Evolutionary conservation across 2,888 invertebrate genomes (phyloP), one percentile per base, ranked within the genome.

Genomic region (Desoria tigrina): DNA sequence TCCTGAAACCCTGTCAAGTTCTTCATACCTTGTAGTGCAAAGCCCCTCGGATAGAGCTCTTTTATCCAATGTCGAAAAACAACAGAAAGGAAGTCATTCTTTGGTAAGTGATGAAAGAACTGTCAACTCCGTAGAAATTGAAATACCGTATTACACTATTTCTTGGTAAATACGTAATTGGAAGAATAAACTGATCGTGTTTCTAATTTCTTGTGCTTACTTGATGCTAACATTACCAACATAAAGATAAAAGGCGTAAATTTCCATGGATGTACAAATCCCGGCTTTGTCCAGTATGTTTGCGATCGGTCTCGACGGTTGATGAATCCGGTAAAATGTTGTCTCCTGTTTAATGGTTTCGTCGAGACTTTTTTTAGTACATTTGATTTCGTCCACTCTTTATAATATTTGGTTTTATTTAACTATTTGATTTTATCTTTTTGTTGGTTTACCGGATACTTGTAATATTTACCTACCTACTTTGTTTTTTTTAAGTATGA

Each of bases 221-320:
- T 56, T 68, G 61, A 55, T 65, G 61, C 42, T 63, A 66, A 59
- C 32, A 42, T 65, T n/a, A 57, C 42, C 60, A 62, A 57, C 66
- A 42, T 56, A 65, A 65, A 94, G 93, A 90, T 92, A 86, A 94
- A 94, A 86, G 93, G 94, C 84, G 87, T 93, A 84, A 91, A 90
- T 88, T 92, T 94, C 85, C 93, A 93, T 83, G 94, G 94, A 84
- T 91, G 92, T 86, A 90, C 92, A 85, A 92, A 93, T 86, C 89
- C 92, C 82, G 88, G 88, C 84, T 93, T 92, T 87, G 92, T 93
- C 87, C 92, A 92, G 82, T 91, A 92, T 86, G 90, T 96, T 83
- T 87, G 94, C 85, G 94, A 95, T 84, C 90, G 95, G 84, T 96
- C 95, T 85, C 90, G 92, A 83, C 91, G 92, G 85, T 90, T 94